Evolutionary conservation across 2,113 vertebrate genomes (phyloP).

Genomic region (Gnathonemus echidnorhynchus): DNA sequence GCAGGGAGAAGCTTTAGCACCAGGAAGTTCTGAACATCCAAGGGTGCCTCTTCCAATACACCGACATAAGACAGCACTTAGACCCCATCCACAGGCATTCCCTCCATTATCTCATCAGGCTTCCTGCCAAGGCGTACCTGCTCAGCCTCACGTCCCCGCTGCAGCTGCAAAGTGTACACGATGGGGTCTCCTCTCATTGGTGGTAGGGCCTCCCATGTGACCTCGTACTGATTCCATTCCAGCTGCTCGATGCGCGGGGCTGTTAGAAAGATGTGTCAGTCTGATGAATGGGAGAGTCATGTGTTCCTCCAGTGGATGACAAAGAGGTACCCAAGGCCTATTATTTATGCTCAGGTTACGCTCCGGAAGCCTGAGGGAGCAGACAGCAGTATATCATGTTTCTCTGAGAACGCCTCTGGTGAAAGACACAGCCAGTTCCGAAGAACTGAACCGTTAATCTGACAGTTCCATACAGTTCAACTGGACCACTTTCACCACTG

Average conservation of each 20-base stretch:
- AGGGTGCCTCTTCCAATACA: not conserved
- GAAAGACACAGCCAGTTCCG: not conserved
- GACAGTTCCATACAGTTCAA: not conserved
- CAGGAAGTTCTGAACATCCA: not conserved
- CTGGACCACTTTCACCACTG: not conserved
- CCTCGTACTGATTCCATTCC: constrained; percentile 57
- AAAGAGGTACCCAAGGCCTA: not conserved
- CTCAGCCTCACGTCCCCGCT: constrained; percentile 61
- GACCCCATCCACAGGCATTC: not conserved
- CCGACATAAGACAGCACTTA: not conserved
- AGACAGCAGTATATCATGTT: not conserved
- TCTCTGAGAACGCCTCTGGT: not conserved
- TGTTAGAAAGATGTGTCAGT: constrained; percentile 25
- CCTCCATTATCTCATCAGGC: not conserved
- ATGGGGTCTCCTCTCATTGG: constrained; percentile 71
- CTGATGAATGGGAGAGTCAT: not conserved
- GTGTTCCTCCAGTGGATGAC: not conserved
- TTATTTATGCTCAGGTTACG: not conserved
- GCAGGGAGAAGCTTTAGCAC: not conserved
- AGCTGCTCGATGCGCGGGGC: constrained; percentile 61
- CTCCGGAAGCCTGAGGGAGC: not conserved
- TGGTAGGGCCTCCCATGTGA: constrained; percentile 66
- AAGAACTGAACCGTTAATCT: not conserved
- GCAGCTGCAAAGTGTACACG: constrained; percentile 68
- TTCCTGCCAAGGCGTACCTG: constrained; percentile 48